Evolutionary conservation across 2,113 vertebrate genomes (phyloP), one percentile per base, ranked within the genome.

Genomic region (Colistium nudipinnis): DNA sequence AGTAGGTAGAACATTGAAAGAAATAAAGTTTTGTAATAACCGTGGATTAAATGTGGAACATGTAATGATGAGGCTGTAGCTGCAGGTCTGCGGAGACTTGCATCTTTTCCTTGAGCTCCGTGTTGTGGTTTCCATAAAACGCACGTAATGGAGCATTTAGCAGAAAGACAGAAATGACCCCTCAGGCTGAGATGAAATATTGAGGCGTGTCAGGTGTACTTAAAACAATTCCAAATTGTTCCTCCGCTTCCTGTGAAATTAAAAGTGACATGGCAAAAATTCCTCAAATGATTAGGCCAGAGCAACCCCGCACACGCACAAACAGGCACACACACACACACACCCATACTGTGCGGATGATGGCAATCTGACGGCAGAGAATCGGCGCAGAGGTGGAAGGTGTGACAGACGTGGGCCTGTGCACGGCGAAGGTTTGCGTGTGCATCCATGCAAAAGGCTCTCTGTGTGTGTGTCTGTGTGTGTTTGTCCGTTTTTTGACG

Each of bases 211-310:
- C 31, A 19, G n/a, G 4, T 17, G 51, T 53, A 62, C 19, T 28
- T 13, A 44, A 25, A 45, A 30, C 36, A 52, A 36, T 52, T 60
- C 64, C 38, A 3, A 25, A 39, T 35, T 9, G 39, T 67, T 78
- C 70, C 38, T 30, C 1, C 22, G 60, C 74, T 82, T 70, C 75
- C 65, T 56, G 55, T 57, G 44, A 74, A 78, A 82, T 78, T 62
- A 70, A 74, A 70, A 41, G 52, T 61, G 60, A 61, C 66, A 33
- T 55, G 20, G 48, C 60, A 66, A 55, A 74, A 61, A 80, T 48
- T 47, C 33, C 51, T 17, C 53, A 36, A 31, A 60, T 59, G 54
- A 70, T 70, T 60, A 69, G 27, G n/a, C n/a, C n/a, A n/a, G n/a
- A 51, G 48, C 48, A 38, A 62, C 16, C 11, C 33, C 25, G 31